These are phyloP conservation scores for Arctia plantaginis DNA, from an alignment of 2,888 invertebrate genomes.

Conservation along the genomic window DNA sequence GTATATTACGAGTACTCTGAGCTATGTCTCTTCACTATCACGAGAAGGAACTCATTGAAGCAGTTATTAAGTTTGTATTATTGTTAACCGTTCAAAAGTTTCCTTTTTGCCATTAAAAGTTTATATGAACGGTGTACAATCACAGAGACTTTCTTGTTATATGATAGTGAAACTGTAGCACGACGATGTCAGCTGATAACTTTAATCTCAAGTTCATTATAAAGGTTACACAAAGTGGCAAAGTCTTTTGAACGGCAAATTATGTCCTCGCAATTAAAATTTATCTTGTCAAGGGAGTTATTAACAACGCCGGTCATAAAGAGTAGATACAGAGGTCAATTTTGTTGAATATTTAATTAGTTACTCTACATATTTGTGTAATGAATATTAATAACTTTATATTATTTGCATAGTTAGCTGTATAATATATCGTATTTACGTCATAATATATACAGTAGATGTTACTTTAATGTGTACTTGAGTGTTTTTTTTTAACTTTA, in stretches of 20 bases:
- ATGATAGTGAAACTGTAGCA: neutral
- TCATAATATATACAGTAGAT: neutral
- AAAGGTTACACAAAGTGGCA: slow-evolving; percentile 19
- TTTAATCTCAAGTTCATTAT: slow-evolving; percentile 19
- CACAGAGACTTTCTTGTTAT: neutral
- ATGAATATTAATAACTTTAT: neutral
- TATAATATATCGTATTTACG: neutral
- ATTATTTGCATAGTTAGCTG: neutral
- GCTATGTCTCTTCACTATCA: no score
- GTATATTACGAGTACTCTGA: neutral
- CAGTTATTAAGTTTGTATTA: neutral
- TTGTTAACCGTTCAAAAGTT: neutral
- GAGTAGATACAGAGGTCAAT: slow-evolving; percentile 12
- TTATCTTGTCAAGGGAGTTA: slow-evolving; percentile 10
- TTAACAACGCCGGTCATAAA: slow-evolving; percentile 7
- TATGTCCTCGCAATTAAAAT: slow-evolving; percentile 14
- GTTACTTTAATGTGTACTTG: neutral
- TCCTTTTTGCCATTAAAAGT: neutral
- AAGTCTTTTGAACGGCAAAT: slow-evolving; percentile 8
- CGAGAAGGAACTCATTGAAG: no score
- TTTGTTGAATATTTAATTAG: slow-evolving; percentile 15
- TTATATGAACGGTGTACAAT: slow-evolving; percentile 1
- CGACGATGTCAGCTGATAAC: neutral
- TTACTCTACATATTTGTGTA: slow-evolving; percentile 11
- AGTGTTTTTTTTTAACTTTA: neutral